phyloP scores from a whole-genome alignment of 2,888 invertebrate genomes.

The Drosophila pseudotakahashii region DNA sequence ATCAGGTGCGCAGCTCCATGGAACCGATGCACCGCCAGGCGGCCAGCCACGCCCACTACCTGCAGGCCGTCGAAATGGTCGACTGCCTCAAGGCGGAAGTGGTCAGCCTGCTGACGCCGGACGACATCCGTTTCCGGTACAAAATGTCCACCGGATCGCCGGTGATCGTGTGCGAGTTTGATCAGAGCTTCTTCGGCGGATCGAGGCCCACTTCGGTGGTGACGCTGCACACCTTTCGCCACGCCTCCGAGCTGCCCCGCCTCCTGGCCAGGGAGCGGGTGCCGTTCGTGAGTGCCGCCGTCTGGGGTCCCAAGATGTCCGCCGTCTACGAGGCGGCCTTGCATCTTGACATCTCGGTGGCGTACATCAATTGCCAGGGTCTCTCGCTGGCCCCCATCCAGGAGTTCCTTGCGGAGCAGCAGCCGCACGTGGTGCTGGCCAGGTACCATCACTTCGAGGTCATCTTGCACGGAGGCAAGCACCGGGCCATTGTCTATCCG shows the following conservation, averaged over 20 bases:
- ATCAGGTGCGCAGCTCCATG: conserved; percentile 44
- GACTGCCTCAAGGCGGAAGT: conserved; percentile 55
- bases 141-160: conserved; percentile 55
- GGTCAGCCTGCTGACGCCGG: conserved; percentile 43
- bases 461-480: neutral
- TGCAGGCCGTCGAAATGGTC: conserved; percentile 28
- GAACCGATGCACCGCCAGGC: conserved; percentile 49
- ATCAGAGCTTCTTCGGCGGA: conserved; percentile 52
- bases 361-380: conserved; percentile 55
- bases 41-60: conserved; percentile 35
- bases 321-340: conserved; percentile 58
- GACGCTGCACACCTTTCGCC: conserved; percentile 65
- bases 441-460: conserved; percentile 54
- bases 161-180: conserved; percentile 58
- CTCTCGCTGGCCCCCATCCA: conserved; percentile 40
- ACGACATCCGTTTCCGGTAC: conserved; percentile 49
- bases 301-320: conserved; percentile 58
- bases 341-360: conserved; percentile 12
- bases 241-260: conserved; percentile 35
- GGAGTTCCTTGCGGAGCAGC: neutral
- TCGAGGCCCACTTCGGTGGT: conserved; percentile 55
- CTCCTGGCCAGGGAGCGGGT: conserved; percentile 43
- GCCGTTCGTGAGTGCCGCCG: conserved; percentile 46
- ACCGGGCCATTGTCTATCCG: conserved; percentile 46
- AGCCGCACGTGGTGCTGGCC: conserved; percentile 34